Evolutionary conservation across 2,113 vertebrate genomes (phyloP).

Genomic region (Brienomyrus longianalis): DNA sequence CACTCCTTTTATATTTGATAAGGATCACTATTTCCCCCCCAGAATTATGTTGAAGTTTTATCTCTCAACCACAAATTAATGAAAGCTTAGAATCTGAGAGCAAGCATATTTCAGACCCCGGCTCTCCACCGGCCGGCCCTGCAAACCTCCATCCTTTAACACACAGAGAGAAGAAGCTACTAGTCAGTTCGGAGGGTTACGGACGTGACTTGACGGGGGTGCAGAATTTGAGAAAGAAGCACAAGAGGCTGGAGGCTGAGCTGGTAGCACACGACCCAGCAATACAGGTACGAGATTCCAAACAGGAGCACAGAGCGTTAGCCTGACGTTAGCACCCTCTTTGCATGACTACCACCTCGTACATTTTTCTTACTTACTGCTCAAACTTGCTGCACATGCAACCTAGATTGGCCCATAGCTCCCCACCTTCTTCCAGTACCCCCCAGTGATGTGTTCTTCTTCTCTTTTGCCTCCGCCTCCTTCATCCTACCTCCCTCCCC

Average conservation of each 20-base stretch:
- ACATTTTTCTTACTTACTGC: not conserved
- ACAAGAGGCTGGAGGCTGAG: constrained; percentile 93
- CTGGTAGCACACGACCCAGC: constrained; percentile 89
- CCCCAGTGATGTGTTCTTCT: not conserved
- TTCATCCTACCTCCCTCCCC: not conserved
- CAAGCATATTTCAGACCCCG: not conserved
- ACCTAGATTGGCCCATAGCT: not conserved
- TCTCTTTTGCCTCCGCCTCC: not conserved
- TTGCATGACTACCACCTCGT: not conserved
- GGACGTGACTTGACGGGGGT: constrained; percentile 94
- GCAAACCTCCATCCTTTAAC: not conserved
- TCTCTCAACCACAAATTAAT: not conserved
- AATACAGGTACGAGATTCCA: constrained; percentile 72
- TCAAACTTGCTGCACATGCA: not conserved
- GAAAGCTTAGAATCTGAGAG: not conserved
- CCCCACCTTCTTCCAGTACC: not conserved
- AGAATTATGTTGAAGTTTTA: not conserved
- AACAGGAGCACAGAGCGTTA: not conserved
- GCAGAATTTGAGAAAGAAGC: constrained; percentile 96
- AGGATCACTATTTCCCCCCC: not conserved
- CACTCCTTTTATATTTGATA: not conserved
- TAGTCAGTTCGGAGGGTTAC: constrained; percentile 95
- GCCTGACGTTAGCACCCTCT: not conserved
- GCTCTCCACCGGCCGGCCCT: not conserved
- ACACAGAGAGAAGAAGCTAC: constrained; percentile 86